Percentiles rank a stretch among this genome's conserved stretches.
phyloP scores from a whole-genome alignment of 2,888 invertebrate species.

The Campaea margaritaria region DNA sequence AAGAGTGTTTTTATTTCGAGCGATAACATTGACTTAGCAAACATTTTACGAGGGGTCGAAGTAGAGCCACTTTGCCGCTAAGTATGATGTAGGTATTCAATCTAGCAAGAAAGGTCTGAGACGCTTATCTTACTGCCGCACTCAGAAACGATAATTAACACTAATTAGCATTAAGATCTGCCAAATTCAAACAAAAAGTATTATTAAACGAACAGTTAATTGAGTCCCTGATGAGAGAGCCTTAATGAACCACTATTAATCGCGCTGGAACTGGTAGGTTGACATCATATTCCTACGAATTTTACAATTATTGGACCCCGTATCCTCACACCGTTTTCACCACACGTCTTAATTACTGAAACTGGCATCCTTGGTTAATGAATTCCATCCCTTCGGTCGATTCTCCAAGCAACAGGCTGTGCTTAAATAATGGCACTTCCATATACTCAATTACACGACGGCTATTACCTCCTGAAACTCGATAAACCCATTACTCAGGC shows the following conservation, averaged over 20 bases:
- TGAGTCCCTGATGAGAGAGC: no score
- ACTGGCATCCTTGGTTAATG: slow-evolving; percentile 6
- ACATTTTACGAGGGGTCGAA: no score
- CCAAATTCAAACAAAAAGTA: no score
- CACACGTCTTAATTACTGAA: not conserved
- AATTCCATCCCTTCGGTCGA: slow-evolving; percentile 11
- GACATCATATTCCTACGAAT: not conserved
- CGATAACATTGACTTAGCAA: not conserved
- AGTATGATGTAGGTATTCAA: no score
- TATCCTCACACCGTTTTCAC: no score
- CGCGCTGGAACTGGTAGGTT: no score
- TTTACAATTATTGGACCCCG: no score
- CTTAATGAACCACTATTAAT: no score
- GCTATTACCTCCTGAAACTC: slow-evolving; percentile 22
- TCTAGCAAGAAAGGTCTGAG: no score
- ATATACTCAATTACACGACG: slow-evolving; percentile 14
- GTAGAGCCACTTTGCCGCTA: no score
- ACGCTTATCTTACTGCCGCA: no score
- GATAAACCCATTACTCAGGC: slow-evolving; percentile 15
- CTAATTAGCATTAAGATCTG: not conserved
- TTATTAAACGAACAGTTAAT: no score
- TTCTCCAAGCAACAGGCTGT: slow-evolving; percentile 37
- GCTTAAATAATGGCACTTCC: slow-evolving; percentile 8
- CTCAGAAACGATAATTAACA: not conserved
- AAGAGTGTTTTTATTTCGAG: slow-evolving; percentile 1